These are phyloP conservation scores for Vombatus ursinus DNA, from an alignment of 2,113 vertebrate genomes.

Conservation along the genomic window DNA sequence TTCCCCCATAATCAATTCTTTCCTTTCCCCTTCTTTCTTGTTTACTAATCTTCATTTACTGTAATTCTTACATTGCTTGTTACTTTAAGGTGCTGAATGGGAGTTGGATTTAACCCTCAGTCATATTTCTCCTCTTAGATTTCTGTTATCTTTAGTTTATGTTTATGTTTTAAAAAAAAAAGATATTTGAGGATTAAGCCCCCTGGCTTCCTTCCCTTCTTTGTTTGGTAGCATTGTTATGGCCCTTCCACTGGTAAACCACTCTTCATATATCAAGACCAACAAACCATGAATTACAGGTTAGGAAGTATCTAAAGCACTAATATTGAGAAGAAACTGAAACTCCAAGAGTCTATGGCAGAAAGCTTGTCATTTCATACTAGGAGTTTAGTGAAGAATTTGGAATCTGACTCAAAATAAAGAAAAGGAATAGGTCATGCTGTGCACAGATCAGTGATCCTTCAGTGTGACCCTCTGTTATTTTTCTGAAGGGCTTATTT, in stretches of 20 bases:
- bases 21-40: not conserved
- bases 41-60: not conserved
- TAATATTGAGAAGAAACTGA: not conserved
- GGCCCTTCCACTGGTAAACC: not conserved
- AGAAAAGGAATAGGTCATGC: not conserved
- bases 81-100: too few species aligned
- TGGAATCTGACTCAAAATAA: not conserved
- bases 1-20: not conserved
- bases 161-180: not conserved
- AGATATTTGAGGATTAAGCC: not conserved
- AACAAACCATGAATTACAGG: not conserved
- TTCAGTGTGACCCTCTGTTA: not conserved
- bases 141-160: not conserved
- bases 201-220: not conserved
- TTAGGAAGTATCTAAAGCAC: not conserved
- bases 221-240: not conserved
- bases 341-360: not conserved
- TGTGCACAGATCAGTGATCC: not conserved
- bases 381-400: not conserved
- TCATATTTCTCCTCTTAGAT: not conserved
- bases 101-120: too few species aligned
- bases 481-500: not conserved
- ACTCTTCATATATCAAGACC: not conserved
- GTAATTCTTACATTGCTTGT: not conserved
- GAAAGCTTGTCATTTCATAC: not conserved